Base-by-base conservation (phyloP, 2,113 vertebrate genomes). In the Macquaria ambigua region DNA sequence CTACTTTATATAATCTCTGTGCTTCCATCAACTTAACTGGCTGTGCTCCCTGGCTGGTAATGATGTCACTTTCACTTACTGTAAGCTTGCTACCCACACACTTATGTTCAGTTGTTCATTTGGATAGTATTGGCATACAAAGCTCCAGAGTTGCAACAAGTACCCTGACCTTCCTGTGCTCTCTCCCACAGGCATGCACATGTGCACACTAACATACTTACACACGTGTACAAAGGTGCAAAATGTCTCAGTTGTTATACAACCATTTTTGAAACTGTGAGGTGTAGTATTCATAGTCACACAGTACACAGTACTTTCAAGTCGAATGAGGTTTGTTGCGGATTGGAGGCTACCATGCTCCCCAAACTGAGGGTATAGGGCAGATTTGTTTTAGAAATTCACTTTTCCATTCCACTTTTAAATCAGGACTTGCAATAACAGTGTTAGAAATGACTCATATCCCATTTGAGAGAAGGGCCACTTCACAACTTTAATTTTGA, bases 61-160 rank as follows among this genome's bases (percentile, higher is more conserved):
- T 81, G 37, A 79, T 70, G 73, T 69, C 75, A 89, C 58, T 84
- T 84, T 83, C 64, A 80, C 81, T 86, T 37, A 77, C 64, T 78
- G 63, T 56, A 63, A 56, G 61, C 28, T 15, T 63, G 56, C 81
- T 53, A 37, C 88, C 69, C 84, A 87, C 84, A 62, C 84, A 81
- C 82, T 89, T 71, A 71, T 84, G 78, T 74, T 79, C 70, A 55
- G 67, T 39, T 81, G 52, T 67, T 82, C 58, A 81, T 82, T 88
- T 87, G 31, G 52, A 59, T 50, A 25, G 48, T 74, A 63, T 37
- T 59, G 56, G 70, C 66, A 53, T 66, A 18, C 16, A 8, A 76
- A 34, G 37, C 59, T 34, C 23, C n/a, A 53, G 21, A 58, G 48
- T 37, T 72, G 52, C 15, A 75, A 20, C 34, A 77, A 73, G 71